Evolutionary conservation across 2,797 vertebrate genomes (phyloP), one percentile per base, ranked within the genome.

Genomic region (Rhodeus uyekii): DNA sequence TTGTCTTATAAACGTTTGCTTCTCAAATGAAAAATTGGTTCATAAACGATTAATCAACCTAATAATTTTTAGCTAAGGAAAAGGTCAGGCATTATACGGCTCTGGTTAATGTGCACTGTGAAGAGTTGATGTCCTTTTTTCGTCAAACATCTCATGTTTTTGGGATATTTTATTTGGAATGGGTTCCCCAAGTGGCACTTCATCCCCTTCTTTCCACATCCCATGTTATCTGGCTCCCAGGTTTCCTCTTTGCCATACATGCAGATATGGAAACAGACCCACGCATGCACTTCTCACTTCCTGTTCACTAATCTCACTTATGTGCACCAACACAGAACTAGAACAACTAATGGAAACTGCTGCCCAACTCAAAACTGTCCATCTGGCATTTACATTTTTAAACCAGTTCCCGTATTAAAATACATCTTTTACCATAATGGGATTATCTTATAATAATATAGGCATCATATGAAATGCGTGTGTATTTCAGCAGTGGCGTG

Each of bases 171-270:
- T 24, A 27, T 58, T 32, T n/a, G 10, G 22, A 48, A 34, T 39
- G 14, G 3, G 36, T 53, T 60, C 42, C 65, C 48, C 50, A 19
- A 72, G 39, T 36, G 53, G 39, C 61, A 27, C 29, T 61, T 61
- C 46, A 48, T 29, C 38, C 13, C 46, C 14, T 2, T 76, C 76
- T 60, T 53, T 83, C 73, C 60, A 72, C 27, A 53, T 38, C 74
- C 44, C 24, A 77, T 39, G 14, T 64, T 71, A 72, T 76, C 81
- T 81, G 42, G 50, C 68, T 76, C 19, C 46, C 46, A 78, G 50
- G 39, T 24, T 61, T 80, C 55, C 53, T 80, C 39, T 72, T 53
- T 72, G 38, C 29, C 39, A 73, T 61, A 36, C 46, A 73, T 50
- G 48, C 65, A 67, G 39, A 63, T 63, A 46, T 64, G 34, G 55